Conservation (phyloP, 1,140 invertebrate genomes). For the Tetragonula clypearis region DNA sequence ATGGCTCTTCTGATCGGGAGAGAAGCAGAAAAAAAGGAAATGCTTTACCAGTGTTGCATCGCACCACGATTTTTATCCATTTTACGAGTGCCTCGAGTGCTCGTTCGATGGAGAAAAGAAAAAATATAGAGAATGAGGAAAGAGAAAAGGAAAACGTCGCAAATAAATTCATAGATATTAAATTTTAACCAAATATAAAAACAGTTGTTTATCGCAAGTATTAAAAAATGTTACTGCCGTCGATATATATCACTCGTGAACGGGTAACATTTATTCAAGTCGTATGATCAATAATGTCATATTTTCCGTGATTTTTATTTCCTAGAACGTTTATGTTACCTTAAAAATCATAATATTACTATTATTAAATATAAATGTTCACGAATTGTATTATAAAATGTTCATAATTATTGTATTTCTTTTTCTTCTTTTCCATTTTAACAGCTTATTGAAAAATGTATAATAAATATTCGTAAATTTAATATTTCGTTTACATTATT, state of each 20-base stretch:
- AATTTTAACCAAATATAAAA: conserved; percentile 10
- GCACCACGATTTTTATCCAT: conserved; percentile 38
- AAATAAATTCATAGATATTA: conserved; percentile 36
- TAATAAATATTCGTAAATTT: neutral
- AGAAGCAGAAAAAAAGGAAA: conserved; percentile 29
- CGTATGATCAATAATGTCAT: neutral
- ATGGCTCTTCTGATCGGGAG: conserved; percentile 47
- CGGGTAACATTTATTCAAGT: neutral
- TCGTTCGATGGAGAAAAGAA: conserved; percentile 5
- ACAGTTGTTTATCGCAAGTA: conserved; percentile 2
- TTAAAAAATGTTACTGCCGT: conserved; percentile 18
- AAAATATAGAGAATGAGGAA: neutral
- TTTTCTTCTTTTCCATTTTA: neutral
- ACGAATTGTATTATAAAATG: too few relatives aligned
- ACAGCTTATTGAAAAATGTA: neutral
- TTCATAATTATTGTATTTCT: neutral
- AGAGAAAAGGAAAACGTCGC: neutral
- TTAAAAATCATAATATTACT: neutral
- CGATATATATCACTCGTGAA: neutral
- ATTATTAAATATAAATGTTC: conserved; percentile 14
- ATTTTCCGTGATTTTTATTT: neutral
- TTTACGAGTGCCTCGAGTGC: conserved; percentile 45
- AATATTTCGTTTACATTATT: neutral
- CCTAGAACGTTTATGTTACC: neutral
- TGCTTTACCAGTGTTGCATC: conserved; percentile 37